Evolutionary conservation across 2,113 vertebrate species (phyloP).

Genomic region (Corythoichthys intestinalis): DNA sequence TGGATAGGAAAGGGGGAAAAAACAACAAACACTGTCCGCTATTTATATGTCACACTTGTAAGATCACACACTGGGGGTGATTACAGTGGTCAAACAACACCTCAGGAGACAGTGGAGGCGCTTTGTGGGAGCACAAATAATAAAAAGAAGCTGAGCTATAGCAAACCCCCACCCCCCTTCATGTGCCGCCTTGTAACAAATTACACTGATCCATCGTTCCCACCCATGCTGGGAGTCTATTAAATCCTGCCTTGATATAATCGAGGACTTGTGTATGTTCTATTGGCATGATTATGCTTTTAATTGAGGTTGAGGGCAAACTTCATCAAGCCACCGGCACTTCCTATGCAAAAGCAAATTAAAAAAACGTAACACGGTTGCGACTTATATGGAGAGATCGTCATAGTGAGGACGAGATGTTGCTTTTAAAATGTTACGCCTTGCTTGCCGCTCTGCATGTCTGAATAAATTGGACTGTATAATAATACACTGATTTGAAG

Average conservation of each 20-base stretch:
- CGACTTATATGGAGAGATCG: background rate
- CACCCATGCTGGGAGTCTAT: conserved; percentile 55
- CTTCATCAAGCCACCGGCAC: conserved; percentile 60
- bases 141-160: conserved; percentile 4
- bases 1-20: conserved; percentile 50
- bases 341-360: conserved; percentile 48
- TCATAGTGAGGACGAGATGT: background rate
- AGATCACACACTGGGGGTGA: conserved; percentile 63
- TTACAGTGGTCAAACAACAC: conserved; percentile 65
- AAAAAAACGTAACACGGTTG: conserved; percentile 39
- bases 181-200: conserved; percentile 55
- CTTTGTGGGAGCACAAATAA: background rate
- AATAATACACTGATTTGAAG: conserved; percentile 6
- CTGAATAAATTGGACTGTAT: background rate
- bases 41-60: conserved; percentile 68
- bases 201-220: conserved; percentile 57
- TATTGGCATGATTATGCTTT: conserved; percentile 65
- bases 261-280: conserved; percentile 60
- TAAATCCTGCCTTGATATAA: conserved; percentile 63
- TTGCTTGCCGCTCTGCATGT: background rate
- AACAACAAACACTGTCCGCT: conserved; percentile 58
- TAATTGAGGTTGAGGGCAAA: conserved; percentile 61
- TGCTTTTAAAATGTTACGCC: background rate
- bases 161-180: background rate
- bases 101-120: conserved; percentile 12